Base-by-base conservation (phyloP, 2,888 invertebrate species). In the Monopis laevigella region DNA sequence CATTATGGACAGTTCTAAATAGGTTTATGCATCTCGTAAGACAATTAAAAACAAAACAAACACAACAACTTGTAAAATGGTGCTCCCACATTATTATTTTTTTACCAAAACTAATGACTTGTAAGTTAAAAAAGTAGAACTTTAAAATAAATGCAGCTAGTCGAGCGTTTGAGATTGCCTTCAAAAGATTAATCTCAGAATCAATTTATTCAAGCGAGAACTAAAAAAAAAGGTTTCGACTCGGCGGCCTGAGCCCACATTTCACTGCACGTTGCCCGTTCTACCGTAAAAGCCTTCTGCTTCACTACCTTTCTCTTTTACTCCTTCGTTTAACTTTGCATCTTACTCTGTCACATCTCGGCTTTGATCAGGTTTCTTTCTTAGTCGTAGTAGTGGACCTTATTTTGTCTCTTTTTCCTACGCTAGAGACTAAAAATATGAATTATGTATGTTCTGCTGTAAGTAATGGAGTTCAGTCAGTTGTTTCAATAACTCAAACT, bases 211-310 rank as follows among this genome's bases (percentile, higher is more conserved):
- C 70, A 69, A 68, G 69, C 73, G 68, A 68, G 72, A 69, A 74
- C 68, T 64, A 73, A 77, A 70, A 77, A 70, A 62, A 65, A 71
- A 66, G 69, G 40, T 17, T 10, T 36, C 69, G 57, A 66, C 58
- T 62, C 51, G 46, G 50, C 55, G 57, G 42, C 34, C 17, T 27
- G 67, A 61, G 62, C 62, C 75, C 69, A 69, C 78, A 77, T 80
- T 77, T 78, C 73, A 59, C 75, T 74, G 67, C 62, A 59, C 62
- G 73, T 63, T 72, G 74, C 65, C 72, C 68, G 65, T 60, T 80
- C 80, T 74, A 78, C 80, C 77, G 77, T 78, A 78, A 80, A 75
- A 80, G 77, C 80, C 78, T 74, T 74, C 77, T 66, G 73, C 69
- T 71, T 67, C 57, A 53, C 53, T 56, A 46, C 61, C 65, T 53